phyloP scores from a whole-genome alignment of 2,113 vertebrate genomes.

The Cephalopterus ornatus region DNA sequence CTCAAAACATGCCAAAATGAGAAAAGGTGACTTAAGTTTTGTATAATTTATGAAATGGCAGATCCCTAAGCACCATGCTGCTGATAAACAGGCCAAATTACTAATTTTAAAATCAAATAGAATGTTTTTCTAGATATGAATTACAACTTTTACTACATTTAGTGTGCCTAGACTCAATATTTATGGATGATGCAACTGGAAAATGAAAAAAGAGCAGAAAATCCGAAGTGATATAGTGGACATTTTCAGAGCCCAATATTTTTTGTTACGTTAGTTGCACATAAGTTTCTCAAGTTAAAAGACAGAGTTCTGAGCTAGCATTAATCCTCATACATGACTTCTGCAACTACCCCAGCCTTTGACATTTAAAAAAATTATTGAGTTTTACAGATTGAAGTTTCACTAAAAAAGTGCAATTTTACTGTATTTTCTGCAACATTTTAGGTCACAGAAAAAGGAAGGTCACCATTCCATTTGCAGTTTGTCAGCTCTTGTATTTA shows the following conservation, averaged over 20 bases:
- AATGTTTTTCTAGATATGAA: not conserved
- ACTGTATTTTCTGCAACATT: not conserved
- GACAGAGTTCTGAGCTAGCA: not conserved
- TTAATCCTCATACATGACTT: not conserved
- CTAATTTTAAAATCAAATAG: not conserved
- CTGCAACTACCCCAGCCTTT: not conserved
- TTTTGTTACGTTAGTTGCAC: not conserved
- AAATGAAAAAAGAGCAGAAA: not conserved
- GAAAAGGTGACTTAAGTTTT: not conserved
- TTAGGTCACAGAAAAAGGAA: not conserved
- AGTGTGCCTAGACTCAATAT: not conserved
- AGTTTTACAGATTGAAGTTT: not conserved
- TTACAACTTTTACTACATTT: not conserved
- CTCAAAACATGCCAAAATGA: not conserved
- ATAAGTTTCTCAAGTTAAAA: not conserved
- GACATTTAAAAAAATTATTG: not conserved
- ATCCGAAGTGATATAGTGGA: not conserved
- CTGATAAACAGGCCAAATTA: not conserved
- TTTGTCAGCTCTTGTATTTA: not conserved
- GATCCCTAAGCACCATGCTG: not conserved
- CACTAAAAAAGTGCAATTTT: not conserved
- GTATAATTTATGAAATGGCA: not conserved
- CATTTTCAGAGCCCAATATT: not conserved
- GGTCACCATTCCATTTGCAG: not conserved
- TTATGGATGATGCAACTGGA: not conserved